Evolutionary conservation across 2,888 invertebrate genomes (phyloP), one percentile per base, ranked within the genome.

Genomic region (Andrena bucephala): DNA sequence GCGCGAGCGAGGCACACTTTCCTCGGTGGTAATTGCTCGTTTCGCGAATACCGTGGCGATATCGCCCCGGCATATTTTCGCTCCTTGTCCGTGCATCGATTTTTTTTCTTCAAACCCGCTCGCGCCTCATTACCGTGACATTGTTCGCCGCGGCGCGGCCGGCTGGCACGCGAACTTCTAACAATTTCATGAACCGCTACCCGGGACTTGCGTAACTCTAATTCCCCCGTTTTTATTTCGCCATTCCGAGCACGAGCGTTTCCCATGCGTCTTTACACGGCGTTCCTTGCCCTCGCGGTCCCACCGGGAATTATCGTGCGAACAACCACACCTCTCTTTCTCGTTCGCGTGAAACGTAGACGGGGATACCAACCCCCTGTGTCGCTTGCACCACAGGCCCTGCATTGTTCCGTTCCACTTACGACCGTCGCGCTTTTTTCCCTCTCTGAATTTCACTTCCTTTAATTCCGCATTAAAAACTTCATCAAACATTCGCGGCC

Each of bases 221-320:
- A 80, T 82, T 72, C 60, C 54, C n/a, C 50, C 50, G 52, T 62
- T 71, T 65, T 68, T 27, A 24, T 57, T 57, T 57, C 83, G 75
- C 68, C 65, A 75, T 74, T 71, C 69, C 33, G 20, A 48, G 48
- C 33, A 27, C 50, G 57, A 10, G 48, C n/a, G 13, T 60, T 54
- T 48, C 42, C 33, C 70, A 73, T 72, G 62, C 74, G 31, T 69
- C 77, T 68, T 66, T 20, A 2, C 33, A 59, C 27, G 42, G 63
- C 27, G 42, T 71, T 57, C 62, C 79, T 60, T 52, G 57, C 66
- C 81, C 42, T 24, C 36, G 62, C 69, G 6, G 73, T 77, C 63
- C 83, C 83, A 48, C 5, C 10, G 83, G 83, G 78, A 83, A 84
- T 83, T 84, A 83, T 72, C 83, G 83, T 29, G 83, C 77, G 69